These are phyloP conservation scores for Myzus persicae DNA, from an alignment of 1,140 invertebrate species.

Conservation along the genomic window DNA sequence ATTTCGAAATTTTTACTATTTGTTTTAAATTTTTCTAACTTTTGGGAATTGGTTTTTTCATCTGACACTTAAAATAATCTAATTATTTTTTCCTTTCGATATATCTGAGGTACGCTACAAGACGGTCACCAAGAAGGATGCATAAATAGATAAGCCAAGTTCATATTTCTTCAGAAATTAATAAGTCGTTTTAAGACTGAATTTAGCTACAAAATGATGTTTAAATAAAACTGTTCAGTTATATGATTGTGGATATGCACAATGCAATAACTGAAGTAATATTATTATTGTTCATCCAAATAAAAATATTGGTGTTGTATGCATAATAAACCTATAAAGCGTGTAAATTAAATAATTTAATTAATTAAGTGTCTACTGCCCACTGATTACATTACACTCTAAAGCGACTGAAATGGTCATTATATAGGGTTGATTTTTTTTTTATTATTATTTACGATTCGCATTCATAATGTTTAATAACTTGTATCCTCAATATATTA, in stretches of 20 bases:
- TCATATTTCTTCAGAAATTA: neutral
- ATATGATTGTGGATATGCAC: neutral
- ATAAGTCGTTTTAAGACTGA: neutral
- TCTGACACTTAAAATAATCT: too few species aligned
- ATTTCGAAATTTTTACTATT: too few species aligned
- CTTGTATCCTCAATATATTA: neutral
- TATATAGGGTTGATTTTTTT: neutral
- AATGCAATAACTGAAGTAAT: neutral
- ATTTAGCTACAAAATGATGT: neutral
- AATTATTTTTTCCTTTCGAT: too few species aligned
- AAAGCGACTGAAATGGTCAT: neutral
- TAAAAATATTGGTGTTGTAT: neutral
- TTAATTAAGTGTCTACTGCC: neutral
- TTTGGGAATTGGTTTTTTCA: neutral
- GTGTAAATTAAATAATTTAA: neutral
- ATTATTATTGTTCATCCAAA: slow-evolving; percentile 19
- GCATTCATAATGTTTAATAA: neutral
- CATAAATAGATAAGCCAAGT: neutral
- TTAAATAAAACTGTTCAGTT: neutral
- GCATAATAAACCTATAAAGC: neutral
- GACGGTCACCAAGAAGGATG: too few species aligned
- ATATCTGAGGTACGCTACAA: too few species aligned
- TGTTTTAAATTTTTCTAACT: too few species aligned
- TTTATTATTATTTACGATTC: slow-evolving; percentile 18
- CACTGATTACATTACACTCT: neutral